phyloP scores from a whole-genome alignment of 2,797 vertebrate species.

The Sebastes baramenuke region DNA sequence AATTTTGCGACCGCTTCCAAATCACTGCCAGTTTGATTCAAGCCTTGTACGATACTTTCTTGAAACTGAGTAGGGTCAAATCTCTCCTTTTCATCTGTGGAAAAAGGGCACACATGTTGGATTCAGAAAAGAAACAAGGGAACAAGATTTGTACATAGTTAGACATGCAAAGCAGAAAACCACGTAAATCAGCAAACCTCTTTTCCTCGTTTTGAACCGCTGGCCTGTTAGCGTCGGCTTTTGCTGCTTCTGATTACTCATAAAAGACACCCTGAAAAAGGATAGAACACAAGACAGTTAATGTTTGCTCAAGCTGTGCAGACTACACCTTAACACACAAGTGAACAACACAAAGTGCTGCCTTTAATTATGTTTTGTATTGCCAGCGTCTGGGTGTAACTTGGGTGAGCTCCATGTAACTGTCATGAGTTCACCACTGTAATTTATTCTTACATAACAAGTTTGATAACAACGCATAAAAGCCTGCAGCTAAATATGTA shows the following conservation, averaged over 20 bases:
- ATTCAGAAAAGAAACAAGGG: neutral
- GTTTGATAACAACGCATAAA: neutral
- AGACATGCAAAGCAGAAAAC: neutral
- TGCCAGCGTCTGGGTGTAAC: neutral
- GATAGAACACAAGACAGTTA: neutral
- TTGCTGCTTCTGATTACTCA: constrained; percentile 99
- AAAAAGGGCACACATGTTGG: neutral
- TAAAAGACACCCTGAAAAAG: constrained; percentile 94
- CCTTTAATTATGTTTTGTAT: neutral
- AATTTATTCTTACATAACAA: neutral
- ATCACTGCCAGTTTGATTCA: constrained; percentile 97
- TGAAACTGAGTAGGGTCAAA: constrained; percentile 99
- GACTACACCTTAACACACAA: neutral
- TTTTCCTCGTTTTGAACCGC: constrained; percentile 99
- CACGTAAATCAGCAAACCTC: constrained; percentile 82
- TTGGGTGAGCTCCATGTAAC: neutral
- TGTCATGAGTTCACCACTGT: neutral
- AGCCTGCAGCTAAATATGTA: neutral
- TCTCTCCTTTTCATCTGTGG: constrained; percentile 98
- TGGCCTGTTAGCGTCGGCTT: constrained; percentile 99
- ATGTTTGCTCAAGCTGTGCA: neutral
- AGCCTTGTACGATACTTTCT: constrained; percentile 99
- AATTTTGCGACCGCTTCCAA: constrained; percentile 98
- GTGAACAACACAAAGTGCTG: neutral
- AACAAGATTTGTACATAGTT: neutral